A percentile compares a stretch with the other conserved stretches of the same genome.
phyloP scores from a whole-genome alignment of 2,888 invertebrate genomes.

The Perizoma affinitatum region DNA sequence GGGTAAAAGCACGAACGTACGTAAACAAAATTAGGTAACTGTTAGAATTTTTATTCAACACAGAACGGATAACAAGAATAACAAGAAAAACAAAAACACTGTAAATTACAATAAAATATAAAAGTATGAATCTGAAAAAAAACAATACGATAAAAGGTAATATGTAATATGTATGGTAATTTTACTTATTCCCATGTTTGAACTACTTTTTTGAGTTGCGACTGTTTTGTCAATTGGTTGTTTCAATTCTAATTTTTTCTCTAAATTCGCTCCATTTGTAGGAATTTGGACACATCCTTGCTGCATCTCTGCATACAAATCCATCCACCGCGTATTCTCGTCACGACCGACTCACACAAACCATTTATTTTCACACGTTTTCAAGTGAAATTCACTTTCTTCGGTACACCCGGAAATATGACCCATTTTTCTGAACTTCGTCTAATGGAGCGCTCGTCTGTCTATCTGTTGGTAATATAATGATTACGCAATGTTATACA shows the following conservation, averaged over 20 bases:
- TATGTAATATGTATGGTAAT: too few relatives aligned
- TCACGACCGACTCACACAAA: slow-evolving; percentile 20
- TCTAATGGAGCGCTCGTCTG: slow-evolving; percentile 18
- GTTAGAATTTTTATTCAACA: too few relatives aligned
- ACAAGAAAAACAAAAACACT: too few relatives aligned
- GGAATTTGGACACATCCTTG: slow-evolving; percentile 1
- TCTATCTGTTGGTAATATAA: not conserved
- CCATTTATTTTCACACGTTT: slow-evolving; percentile 67
- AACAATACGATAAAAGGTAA: too few relatives aligned
- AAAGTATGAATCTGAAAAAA: too few relatives aligned
- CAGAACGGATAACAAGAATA: too few relatives aligned
- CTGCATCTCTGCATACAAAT: slow-evolving; percentile 25
- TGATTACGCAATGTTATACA: slow-evolving; percentile 15
- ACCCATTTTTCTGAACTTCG: slow-evolving; percentile 43
- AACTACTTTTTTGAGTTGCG: too few relatives aligned
- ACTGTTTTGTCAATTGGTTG: too few relatives aligned
- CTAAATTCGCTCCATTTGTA: slow-evolving; percentile 11
- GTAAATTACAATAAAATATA: too few relatives aligned
- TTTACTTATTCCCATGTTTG: too few relatives aligned
- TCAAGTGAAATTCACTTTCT: slow-evolving; percentile 73
- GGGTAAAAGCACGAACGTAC: too few relatives aligned
- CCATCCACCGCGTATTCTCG: slow-evolving; percentile 11
- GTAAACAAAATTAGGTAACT: too few relatives aligned
- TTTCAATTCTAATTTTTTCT: not conserved
- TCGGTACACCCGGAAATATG: slow-evolving; percentile 50